phyloP scores from a whole-genome alignment of 2,888 invertebrate species.

The Drosophila mulleri region DNA sequence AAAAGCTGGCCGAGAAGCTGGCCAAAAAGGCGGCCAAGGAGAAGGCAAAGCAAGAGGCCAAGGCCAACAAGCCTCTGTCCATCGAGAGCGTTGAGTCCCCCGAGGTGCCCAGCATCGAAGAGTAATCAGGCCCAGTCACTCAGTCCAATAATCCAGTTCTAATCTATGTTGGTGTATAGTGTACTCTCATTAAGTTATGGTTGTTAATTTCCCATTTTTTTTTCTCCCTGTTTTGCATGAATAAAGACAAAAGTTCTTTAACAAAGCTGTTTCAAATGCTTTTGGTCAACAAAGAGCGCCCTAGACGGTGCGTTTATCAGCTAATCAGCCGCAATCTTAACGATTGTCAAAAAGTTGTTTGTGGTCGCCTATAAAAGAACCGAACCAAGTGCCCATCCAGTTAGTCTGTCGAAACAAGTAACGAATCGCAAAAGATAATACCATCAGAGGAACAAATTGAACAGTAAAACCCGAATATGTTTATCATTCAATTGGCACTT shows the following conservation, averaged over 20 bases:
- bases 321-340: slow-evolving; percentile 47
- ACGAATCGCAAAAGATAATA: slow-evolving; percentile 37
- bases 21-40: slow-evolving; percentile 76
- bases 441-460: neutral
- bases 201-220: slow-evolving; percentile 17
- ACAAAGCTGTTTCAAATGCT: neutral
- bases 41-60: slow-evolving; percentile 65
- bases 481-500: slow-evolving; percentile 29
- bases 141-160: neutral
- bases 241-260: slow-evolving; percentile 63
- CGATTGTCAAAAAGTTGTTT: slow-evolving; percentile 35
- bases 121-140: slow-evolving; percentile 6
- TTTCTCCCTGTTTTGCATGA: slow-evolving; percentile 44
- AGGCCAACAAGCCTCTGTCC: slow-evolving; percentile 43
- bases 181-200: slow-evolving; percentile 46
- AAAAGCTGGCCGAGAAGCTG: slow-evolving; percentile 71
- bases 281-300: slow-evolving; percentile 9
- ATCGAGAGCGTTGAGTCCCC: slow-evolving; percentile 49
- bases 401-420: slow-evolving; percentile 67
- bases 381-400: slow-evolving; percentile 38
- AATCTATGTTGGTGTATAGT: slow-evolving; percentile 66
- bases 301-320: slow-evolving; percentile 54
- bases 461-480: slow-evolving; percentile 21
- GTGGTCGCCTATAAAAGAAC: slow-evolving; percentile 70
- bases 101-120: slow-evolving; percentile 23